Evolutionary conservation across 2,113 vertebrate genomes (phyloP).

Genomic region (Leiothrix lutea): DNA sequence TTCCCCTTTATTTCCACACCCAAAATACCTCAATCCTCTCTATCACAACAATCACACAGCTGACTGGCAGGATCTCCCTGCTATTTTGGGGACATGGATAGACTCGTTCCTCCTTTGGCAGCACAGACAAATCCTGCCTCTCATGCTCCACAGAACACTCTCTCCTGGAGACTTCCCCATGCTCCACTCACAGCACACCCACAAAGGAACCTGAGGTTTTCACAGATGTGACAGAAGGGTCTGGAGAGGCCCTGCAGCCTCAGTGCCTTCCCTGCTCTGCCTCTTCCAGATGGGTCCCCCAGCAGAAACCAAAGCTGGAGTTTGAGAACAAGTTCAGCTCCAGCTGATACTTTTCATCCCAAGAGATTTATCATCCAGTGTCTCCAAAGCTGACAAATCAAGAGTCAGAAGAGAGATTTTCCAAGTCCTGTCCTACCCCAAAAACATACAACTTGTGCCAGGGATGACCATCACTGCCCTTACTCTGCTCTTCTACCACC

Average conservation of each 20-base stretch:
- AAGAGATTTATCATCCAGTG: not conserved
- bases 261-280: not conserved
- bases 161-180: not conserved
- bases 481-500: not conserved
- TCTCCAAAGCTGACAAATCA: not conserved
- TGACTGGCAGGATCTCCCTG: constrained; percentile 31
- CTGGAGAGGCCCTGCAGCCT: not conserved
- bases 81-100: not conserved
- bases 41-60: not conserved
- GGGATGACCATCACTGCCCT: not conserved
- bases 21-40: constrained; percentile 3
- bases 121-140: not conserved
- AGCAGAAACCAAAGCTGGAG: not conserved
- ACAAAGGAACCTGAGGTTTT: not conserved
- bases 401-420: not conserved
- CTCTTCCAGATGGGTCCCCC: not conserved
- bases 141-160: not conserved
- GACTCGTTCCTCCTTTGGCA: not conserved
- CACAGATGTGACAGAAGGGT: not conserved
- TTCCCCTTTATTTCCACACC: constrained; percentile 22
- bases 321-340: not conserved
- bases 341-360: not conserved
- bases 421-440: not conserved
- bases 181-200: not conserved
- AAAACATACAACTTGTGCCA: not conserved